Base-by-base conservation (phyloP, 2,113 vertebrate genomes). In the Epinephelus moara region DNA sequence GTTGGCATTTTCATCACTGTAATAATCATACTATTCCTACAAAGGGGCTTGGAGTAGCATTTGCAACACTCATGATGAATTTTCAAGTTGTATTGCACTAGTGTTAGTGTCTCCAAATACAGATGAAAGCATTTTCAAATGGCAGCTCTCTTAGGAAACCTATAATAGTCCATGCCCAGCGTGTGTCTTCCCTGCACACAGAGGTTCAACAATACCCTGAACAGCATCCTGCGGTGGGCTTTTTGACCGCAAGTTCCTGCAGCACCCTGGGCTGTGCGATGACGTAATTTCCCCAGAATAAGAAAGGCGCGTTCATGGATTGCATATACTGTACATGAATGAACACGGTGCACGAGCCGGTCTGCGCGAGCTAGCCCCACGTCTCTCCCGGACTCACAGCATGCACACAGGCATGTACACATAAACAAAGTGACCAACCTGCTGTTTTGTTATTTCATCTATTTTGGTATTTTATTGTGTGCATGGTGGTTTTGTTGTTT, bases 211-310 rank as follows among this genome's bases (percentile, higher is more conserved):
- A 68, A 25, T 81, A 68, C 40, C n/a, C 37, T 47, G 55, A 56
- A 3, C 53, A 30, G 61, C 66, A 74, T 66, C 57, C 64, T 53
- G 27, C 60, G 50, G 42, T 60, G 69, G 49, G 62, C 40, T 80
- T 47, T 63, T 49, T 80, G 27, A 7, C 40, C 52, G 13, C 50
- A 60, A 78, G 72, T 84, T 88, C 47, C 80, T 68, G 75, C 88
- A 79, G 72, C 71, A 71, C 68, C n/a, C 56, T 21, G 19, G 50
- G 27, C 49, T 60, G 37, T 80, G 76, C 50, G 71, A 68, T 94
- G 86, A 94, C 91, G 92, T 92, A 62, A 93, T 88, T 78, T 72
- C 42, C 75, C 70, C 71, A 53, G 77, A 85, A 87, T 81, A 85
- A 85, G 81, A 70, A 49, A 75, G 4, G 86, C 84, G 88, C 90